These are phyloP conservation scores for Ranitomeya imitator DNA, from an alignment of 2,113 vertebrate genomes.

Conservation along the genomic window DNA sequence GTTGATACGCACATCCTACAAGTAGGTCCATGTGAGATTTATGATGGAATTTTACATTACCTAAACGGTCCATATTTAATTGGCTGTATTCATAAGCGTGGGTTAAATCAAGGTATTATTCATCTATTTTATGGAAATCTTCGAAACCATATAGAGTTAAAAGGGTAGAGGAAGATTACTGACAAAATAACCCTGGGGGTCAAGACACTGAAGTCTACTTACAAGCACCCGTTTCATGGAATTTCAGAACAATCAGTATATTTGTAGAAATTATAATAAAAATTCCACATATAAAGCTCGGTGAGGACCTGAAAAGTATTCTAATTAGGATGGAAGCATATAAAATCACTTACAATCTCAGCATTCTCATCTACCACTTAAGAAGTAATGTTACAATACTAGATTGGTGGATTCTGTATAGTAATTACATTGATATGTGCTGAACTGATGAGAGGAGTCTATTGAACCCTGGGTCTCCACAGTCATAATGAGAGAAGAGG, in stretches of 20 bases:
- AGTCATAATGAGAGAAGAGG: no score
- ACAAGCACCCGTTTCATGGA: neutral
- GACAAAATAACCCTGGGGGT: neutral
- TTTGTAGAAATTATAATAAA: neutral
- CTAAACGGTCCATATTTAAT: no score
- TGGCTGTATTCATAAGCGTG: neutral
- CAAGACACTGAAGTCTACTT: neutral
- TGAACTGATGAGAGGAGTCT: neutral
- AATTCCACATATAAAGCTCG: neutral
- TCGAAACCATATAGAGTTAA: neutral
- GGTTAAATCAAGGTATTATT: neutral
- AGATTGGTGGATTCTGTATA: neutral
- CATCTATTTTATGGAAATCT: neutral
- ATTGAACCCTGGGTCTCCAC: no score
- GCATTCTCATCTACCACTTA: neutral
- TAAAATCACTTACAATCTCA: neutral
- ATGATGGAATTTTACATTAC: no score
- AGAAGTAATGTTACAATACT: neutral
- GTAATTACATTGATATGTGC: neutral
- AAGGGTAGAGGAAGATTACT: neutral
- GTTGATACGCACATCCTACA: no score
- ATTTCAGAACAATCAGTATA: neutral
- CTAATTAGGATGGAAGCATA: neutral
- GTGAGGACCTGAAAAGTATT: neutral
- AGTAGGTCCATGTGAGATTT: no score